These are phyloP conservation scores for Caenorhabditis sp. DNA, from an alignment of 2,888 invertebrate species.

Conservation along the genomic window DNA sequence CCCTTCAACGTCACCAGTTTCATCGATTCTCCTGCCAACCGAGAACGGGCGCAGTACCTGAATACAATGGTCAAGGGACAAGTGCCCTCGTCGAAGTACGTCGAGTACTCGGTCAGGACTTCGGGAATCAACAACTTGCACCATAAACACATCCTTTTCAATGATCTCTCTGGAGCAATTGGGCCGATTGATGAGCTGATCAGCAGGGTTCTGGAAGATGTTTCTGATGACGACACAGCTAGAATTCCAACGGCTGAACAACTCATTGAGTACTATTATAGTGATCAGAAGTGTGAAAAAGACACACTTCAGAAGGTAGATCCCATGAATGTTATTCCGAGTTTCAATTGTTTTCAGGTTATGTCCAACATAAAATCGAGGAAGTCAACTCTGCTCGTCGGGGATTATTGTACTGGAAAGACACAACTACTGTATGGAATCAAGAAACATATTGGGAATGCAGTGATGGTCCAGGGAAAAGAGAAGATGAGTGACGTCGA, in stretches of 20 bases:
- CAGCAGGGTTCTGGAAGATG: conserved; percentile 10
- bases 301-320: conserved; percentile 22
- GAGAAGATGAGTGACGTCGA: conserved; percentile 45
- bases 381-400: conserved; percentile 29
- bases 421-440: conserved; percentile 34
- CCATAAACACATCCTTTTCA: conserved; percentile 65
- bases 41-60: conserved; percentile 63
- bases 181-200: conserved; percentile 39
- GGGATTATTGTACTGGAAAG: conserved; percentile 60
- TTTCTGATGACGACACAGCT: conserved; percentile 19
- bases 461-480: conserved; percentile 27
- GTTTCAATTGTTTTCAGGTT: conserved; percentile 13
- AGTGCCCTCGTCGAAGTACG: conserved; percentile 43
- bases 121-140: conserved; percentile 70
- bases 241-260: conserved; percentile 6
- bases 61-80: conserved; percentile 57
- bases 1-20: conserved; percentile 70
- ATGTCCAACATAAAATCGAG: conserved; percentile 21
- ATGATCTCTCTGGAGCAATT: conserved; percentile 41
- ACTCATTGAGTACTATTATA: conserved; percentile 24
- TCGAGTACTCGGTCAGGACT: conserved; percentile 59
- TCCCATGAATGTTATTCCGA: too few relatives aligned
- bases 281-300: conserved; percentile 12
- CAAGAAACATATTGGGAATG: conserved; percentile 6
- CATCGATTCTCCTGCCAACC: conserved; percentile 61